Evolutionary conservation across 2,113 vertebrate genomes (phyloP).

Genomic region (Mormoops blainvillei): DNA sequence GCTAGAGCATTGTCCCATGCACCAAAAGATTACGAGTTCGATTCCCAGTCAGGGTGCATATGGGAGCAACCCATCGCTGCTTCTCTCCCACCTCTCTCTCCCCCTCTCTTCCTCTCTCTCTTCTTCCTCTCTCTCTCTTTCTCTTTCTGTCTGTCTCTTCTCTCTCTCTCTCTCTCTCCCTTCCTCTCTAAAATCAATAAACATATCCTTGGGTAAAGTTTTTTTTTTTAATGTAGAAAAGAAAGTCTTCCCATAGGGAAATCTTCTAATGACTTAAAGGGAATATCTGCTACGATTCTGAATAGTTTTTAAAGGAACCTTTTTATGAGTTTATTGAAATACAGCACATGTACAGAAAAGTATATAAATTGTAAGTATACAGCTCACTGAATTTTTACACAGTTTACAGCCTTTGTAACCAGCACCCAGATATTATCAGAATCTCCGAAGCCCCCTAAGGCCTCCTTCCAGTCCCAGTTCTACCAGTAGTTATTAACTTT

Average conservation of each 20-base stretch:
- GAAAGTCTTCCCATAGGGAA: not conserved
- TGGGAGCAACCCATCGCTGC: no score
- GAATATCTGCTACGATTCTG: not conserved
- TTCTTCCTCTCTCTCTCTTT: accelerated
- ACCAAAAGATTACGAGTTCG: no score
- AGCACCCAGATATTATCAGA: not conserved
- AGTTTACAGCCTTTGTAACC: not conserved
- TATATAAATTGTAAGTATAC: not conserved
- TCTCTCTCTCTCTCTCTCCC: no score
- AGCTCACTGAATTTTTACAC: slow-evolving; percentile 12
- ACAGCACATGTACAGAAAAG: not conserved
- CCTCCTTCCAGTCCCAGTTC: not conserved
- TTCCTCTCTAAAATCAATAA: no score
- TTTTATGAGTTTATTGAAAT: slow-evolving; percentile 4
- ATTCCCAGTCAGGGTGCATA: no score
- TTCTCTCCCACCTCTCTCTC: no score
- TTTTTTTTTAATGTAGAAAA: not conserved
- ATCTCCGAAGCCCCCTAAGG: not conserved
- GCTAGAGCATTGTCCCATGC: no score
- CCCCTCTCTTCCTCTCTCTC: no score
- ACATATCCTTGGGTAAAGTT: no score
- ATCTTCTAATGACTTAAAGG: not conserved
- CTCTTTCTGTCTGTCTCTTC: no score
- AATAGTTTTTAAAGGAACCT: not conserved
- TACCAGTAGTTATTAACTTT: not conserved